These are phyloP conservation scores for Nipponacmea schrenckii DNA, from an alignment of 2,888 invertebrate species.

Conservation along the genomic window DNA sequence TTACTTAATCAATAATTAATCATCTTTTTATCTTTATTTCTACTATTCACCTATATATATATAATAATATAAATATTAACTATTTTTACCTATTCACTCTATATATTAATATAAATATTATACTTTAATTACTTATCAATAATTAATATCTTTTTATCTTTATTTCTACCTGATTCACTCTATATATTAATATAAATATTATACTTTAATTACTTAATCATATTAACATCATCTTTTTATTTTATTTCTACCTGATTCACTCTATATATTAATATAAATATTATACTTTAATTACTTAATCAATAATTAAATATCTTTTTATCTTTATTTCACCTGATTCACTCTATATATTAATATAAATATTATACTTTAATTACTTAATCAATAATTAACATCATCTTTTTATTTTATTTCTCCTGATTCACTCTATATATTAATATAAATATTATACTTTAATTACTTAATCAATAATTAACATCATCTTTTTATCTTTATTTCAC, in stretches of 20 bases:
- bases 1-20: constrained; percentile 49
- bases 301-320: too few relatives aligned
- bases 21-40: constrained; percentile 40
- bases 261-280: neutral
- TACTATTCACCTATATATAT: too few relatives aligned
- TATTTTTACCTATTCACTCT: neutral
- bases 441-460: constrained; percentile 25
- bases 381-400: constrained; percentile 45
- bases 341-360: too few relatives aligned
- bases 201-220: constrained; percentile 31
- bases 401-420: constrained; percentile 32
- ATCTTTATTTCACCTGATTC: constrained; percentile 28
- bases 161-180: constrained; percentile 8
- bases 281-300: constrained; percentile 24
- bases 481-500: constrained; percentile 37
- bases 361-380: too few relatives aligned
- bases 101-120: neutral
- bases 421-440: neutral
- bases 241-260: constrained; percentile 16
- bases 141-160: constrained; percentile 45
- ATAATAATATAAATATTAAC: too few relatives aligned
- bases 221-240: too few relatives aligned
- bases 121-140: constrained; percentile 38
- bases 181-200: neutral
- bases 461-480: constrained; percentile 46